Base-by-base conservation (phyloP, 35 echinoderm and acorn worm species). In the Anneissia japonica region DNA sequence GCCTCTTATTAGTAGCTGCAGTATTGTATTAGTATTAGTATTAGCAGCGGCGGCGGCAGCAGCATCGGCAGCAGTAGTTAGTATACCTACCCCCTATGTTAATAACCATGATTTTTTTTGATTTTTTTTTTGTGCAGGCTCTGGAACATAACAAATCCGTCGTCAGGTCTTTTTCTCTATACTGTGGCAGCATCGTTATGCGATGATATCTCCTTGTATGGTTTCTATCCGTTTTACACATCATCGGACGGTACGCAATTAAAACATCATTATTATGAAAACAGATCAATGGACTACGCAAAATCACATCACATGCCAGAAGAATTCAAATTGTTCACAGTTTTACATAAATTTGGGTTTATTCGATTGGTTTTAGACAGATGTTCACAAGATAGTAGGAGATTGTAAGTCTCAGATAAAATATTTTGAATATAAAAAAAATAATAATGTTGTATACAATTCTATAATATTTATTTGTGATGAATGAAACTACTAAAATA, bases 161-260 rank as follows among this genome's bases (percentile, higher is more conserved):
- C 84, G 17, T 34, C 84, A 17, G 84, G 84, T 26, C 11, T 86
- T 13, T 73, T 21, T 43, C 28, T 77, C 3, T 86, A 86, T 28
- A 77, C 84, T n/a, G 74, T 75, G 10, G 84, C 84, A 21, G 77
- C 84, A 0, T 75, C 74, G 23, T 74, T 86, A 29, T 86, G 84
- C 73, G 33, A 77, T 17, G 36, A 39, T 23, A 77, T 86, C 31
- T 21, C 73, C 26, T 33, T 86, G 1, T 86, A 32, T 51, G 84
- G 84, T 0, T 86, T 86, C 84, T 86, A 86, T 38, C 84, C 84
- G 36, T 86, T 86, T 74, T 36, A 86, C 73, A 21, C 30, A 34
- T 73, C 38, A 39, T 40, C 73, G 1, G 31, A 39, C 23, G 77
- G 77, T 40, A 73, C 36, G 32, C 74, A 0, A 10, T 21, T 86